Evolutionary conservation across 92 coral and sea anemone species (phyloP).

Genomic region (Phenganax subtilis): DNA sequence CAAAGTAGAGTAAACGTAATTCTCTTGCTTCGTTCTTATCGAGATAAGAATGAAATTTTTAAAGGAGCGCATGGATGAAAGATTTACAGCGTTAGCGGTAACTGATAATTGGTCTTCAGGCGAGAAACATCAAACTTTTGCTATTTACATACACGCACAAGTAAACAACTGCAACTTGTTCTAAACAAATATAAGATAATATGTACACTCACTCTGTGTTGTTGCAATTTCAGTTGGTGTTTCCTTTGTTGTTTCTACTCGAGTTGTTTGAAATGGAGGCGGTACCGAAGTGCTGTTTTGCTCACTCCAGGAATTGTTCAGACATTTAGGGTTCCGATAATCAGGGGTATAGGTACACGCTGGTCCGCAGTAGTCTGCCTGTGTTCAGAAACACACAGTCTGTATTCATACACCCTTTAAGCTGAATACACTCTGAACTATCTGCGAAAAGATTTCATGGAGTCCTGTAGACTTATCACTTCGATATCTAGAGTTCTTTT

Average conservation of each 20-base stretch:
- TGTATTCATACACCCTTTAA: background rate
- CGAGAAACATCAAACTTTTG: no score
- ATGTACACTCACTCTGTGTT: background rate
- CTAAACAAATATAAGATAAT: no score
- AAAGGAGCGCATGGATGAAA: no score
- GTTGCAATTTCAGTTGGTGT: background rate
- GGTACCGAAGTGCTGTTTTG: background rate
- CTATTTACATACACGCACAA: no score
- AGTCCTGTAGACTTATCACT: no score
- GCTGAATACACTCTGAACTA: background rate
- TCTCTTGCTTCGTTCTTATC: background rate
- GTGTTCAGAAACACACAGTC: background rate
- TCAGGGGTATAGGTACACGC: slow-evolving; percentile 69
- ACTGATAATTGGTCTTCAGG: no score
- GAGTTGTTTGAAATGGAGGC: background rate
- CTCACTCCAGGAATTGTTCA: slow-evolving; percentile 25
- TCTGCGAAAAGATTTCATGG: background rate
- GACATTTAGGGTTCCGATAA: slow-evolving; percentile 58
- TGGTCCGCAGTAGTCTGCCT: slow-evolving; percentile 83
- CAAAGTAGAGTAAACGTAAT: background rate
- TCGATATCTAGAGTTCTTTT: no score
- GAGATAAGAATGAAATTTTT: no score
- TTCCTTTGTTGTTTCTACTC: background rate
- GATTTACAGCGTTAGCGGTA: no score
- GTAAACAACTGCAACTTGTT: no score